phyloP scores from a whole-genome alignment of 2,797 vertebrate genomes.

The Babyrousa celebensis region DNA sequence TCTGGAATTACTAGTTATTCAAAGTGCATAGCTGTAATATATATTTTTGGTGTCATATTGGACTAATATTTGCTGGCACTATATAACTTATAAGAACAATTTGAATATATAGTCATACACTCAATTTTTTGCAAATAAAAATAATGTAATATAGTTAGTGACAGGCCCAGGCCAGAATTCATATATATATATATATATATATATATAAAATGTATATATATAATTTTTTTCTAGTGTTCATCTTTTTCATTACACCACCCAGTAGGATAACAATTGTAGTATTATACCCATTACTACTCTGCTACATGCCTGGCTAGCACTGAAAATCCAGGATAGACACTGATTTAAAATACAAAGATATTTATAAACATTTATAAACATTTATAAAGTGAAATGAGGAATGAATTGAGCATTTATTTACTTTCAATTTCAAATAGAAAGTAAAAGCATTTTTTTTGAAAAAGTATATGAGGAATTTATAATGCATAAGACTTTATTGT shows the following conservation, averaged over 20 bases:
- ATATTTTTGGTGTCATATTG: background rate
- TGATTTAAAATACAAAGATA: background rate
- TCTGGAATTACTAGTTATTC: background rate
- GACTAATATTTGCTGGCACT: background rate
- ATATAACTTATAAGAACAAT: background rate
- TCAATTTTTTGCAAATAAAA: background rate
- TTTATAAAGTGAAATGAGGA: background rate
- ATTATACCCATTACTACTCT: background rate
- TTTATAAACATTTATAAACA: background rate
- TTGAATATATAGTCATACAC: background rate
- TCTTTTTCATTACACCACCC: background rate
- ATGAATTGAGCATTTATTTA: background rate
- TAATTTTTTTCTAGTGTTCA: background rate
- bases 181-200: no score
- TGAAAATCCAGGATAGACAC: background rate
- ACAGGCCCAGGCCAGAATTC: background rate
- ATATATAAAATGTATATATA: no score
- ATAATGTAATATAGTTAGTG: background rate
- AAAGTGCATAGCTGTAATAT: background rate
- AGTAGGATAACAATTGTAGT: background rate
- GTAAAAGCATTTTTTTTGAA: background rate
- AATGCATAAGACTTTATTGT: background rate
- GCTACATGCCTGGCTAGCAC: background rate
- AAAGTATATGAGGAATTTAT: background rate
- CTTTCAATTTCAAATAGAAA: background rate